Evolutionary conservation across 2,113 vertebrate genomes (phyloP), one percentile per base, ranked within the genome.

Genomic region (Gopherus flavomarginatus): DNA sequence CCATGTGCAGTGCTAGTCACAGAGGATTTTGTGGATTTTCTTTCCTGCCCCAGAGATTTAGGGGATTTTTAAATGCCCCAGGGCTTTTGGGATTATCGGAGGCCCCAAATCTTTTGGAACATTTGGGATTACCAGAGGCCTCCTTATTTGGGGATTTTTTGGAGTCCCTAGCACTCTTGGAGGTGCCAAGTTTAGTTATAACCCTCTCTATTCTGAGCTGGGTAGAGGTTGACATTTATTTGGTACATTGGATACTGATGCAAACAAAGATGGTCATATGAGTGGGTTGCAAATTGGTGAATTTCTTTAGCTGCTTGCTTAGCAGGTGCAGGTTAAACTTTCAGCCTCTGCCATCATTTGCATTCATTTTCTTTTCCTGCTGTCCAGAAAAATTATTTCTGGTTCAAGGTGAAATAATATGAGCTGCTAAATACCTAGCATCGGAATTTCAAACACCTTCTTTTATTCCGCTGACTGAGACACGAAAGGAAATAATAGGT

Each of bases 381-480:
- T 80, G 83, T 65, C 10, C 90, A 90, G 93, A 77, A 90, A 96
- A 92, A 8, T 49, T 95, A n/a, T 19, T 90, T 92, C 89, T 87
- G 83, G 88, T 77, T 53, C 27, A 77, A 84, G 59, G 17, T 38
- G 13, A 57, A 31, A 31, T 65, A 85, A 49, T 69, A 69, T 1
- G 47, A 84, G 83, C 89, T 90, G 88, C 85, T 65, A 38, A 59
- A 93, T 80, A 42, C 47, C 80, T 29, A 31, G 85, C 88, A 93
- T 83, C 6, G 86, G 88, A 85, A 84, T 89, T 92, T 96, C 90
- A 85, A 50, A 95, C 65, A n/a, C 83, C 52, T 88, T 78, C 90
- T 95, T 96, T 95, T 90, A 85, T 93, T 86, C 96, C 90, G 89
- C 27, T 91, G 94, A 93, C 65, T 5, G 59, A 96, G 85, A 29